Conservation (phyloP, 2,797 vertebrate species). For the Falco peregrinus region DNA sequence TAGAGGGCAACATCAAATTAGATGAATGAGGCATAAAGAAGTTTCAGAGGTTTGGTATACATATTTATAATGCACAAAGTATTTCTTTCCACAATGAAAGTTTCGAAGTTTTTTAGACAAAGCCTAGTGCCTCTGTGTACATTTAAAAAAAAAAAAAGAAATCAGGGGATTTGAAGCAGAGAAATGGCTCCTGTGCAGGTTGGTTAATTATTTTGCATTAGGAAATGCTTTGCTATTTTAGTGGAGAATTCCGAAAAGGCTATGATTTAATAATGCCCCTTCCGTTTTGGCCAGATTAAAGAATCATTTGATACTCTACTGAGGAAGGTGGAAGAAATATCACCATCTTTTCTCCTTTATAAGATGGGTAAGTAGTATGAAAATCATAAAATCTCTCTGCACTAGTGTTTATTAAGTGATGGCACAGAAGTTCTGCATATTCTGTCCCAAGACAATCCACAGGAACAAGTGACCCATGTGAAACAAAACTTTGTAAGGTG, state of each 20-base stretch:
- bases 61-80: slow-evolving; percentile 23
- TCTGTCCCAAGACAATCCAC: neutral
- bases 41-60: slow-evolving; percentile 66
- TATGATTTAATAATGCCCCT: neutral
- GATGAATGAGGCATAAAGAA: slow-evolving; percentile 42
- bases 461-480: neutral
- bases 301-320: neutral
- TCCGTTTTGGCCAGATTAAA: neutral
- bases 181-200: neutral
- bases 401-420: neutral
- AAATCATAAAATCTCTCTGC: neutral
- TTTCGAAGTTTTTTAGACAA: slow-evolving; percentile 15
- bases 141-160: neutral
- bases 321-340: neutral
- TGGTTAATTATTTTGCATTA: neutral
- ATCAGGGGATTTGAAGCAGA: neutral
- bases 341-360: neutral
- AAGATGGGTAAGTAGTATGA: neutral
- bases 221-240: neutral
- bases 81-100: neutral
- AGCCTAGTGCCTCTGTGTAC: neutral
- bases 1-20: slow-evolving; percentile 59
- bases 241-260: neutral
- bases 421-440: neutral
- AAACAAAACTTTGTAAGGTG: slow-evolving; percentile 9